Evolutionary conservation across 2,113 vertebrate genomes (phyloP).

Genomic region (Rhabdomys dilectus): DNA sequence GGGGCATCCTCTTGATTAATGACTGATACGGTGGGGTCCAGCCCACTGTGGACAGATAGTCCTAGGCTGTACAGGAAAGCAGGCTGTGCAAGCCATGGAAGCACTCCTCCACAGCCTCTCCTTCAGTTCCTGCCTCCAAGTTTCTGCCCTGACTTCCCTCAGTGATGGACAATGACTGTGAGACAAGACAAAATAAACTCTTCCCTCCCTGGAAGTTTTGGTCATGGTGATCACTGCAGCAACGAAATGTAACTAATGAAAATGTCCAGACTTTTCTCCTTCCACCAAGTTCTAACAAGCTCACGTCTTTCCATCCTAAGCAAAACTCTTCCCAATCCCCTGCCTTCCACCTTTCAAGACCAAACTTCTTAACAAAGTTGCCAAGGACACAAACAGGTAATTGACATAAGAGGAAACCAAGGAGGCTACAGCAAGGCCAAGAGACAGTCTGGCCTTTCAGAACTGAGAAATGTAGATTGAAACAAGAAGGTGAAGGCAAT

Average conservation of each 20-base stretch:
- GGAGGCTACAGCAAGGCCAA: background rate
- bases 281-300: background rate
- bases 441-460: background rate
- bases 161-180: background rate
- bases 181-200: background rate
- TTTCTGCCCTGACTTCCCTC: background rate
- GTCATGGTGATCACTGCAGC: background rate
- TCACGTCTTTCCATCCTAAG: background rate
- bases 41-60: background rate
- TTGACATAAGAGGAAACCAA: background rate
- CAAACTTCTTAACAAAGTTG: conserved; percentile 38
- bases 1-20: background rate
- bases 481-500: background rate
- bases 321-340: background rate
- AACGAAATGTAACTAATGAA: background rate
- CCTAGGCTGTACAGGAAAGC: background rate
- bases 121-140: background rate
- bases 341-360: background rate
- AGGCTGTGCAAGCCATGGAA: background rate
- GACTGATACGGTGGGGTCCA: background rate
- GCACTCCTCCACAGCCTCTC: background rate
- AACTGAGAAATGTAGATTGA: background rate
- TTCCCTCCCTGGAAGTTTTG: background rate
- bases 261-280: background rate
- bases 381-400: background rate